Evolutionary conservation across 2,113 vertebrate genomes (phyloP).

Genomic region (Lepus europaeus): DNA sequence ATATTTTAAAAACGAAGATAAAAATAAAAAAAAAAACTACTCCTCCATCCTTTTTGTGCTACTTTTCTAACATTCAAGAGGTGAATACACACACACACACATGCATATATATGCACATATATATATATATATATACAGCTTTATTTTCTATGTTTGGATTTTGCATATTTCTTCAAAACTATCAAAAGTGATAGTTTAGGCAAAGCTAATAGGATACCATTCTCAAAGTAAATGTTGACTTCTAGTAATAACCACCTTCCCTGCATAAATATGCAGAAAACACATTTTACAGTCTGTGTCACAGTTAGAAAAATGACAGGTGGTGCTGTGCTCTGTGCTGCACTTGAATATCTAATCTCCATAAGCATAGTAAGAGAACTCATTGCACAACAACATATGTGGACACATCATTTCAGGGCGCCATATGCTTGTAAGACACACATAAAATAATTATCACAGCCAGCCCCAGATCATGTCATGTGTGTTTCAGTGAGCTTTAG

Average conservation of each 20-base stretch:
- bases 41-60: neutral
- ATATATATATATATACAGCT: neutral
- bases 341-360: slow-evolving; percentile 71
- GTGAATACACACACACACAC: neutral
- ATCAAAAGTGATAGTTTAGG: neutral
- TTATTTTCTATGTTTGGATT: slow-evolving; percentile 13
- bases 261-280: neutral
- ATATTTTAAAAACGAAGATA: neutral
- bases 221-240: neutral
- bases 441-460: slow-evolving; percentile 71
- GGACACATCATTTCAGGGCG: slow-evolving; percentile 68
- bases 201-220: neutral
- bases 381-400: slow-evolving; percentile 76
- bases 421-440: slow-evolving; percentile 78
- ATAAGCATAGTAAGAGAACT: slow-evolving; percentile 76
- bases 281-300: slow-evolving; percentile 58
- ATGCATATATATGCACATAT: neutral
- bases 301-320: slow-evolving; percentile 68
- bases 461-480: slow-evolving; percentile 29
- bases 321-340: slow-evolving; percentile 13
- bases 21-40: neutral
- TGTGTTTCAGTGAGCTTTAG: slow-evolving; percentile 61
- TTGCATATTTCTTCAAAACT: neutral
- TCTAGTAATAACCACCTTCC: slow-evolving; percentile 28
- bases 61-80: neutral